Percentiles rank a stretch among this genome's conserved stretches.
These are phyloP conservation scores for Carterocephalus palaemon DNA, from an alignment of 2,888 invertebrate genomes.

Conservation along the genomic window DNA sequence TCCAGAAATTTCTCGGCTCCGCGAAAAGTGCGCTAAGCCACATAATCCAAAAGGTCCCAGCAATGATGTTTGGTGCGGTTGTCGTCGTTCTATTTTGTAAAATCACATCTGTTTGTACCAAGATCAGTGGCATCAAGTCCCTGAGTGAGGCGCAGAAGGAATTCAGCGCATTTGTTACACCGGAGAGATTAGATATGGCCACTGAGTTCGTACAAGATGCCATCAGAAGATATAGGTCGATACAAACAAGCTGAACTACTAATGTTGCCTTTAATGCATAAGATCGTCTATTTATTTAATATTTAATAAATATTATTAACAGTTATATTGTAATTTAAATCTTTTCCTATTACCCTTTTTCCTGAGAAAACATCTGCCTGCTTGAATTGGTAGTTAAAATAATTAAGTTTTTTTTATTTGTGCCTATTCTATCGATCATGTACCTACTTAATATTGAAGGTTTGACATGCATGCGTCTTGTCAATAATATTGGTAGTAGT, in stretches of 20 bases:
- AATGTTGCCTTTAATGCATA: slow-evolving; percentile 4
- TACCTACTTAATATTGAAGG: too few species aligned
- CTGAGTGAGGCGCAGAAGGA: slow-evolving; percentile 41
- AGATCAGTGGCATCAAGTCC: slow-evolving; percentile 56
- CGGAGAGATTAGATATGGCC: slow-evolving; percentile 71
- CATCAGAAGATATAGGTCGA: slow-evolving; percentile 64
- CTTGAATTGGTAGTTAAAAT: too few species aligned
- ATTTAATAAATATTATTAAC: slow-evolving; percentile 24
- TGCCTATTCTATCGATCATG: too few species aligned
- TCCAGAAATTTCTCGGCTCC: slow-evolving; percentile 23
- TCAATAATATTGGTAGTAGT: too few species aligned
- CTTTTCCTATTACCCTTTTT: neutral
- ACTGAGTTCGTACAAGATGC: slow-evolving; percentile 73
- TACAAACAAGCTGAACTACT: slow-evolving; percentile 23
- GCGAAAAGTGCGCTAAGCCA: slow-evolving; percentile 33
- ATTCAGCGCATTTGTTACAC: slow-evolving; percentile 67
- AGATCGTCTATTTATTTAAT: slow-evolving; percentile 12
- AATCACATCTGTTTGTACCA: slow-evolving; percentile 74
- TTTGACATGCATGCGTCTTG: too few species aligned
- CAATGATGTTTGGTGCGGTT: slow-evolving; percentile 42
- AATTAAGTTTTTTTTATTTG: too few species aligned
- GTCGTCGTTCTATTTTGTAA: slow-evolving; percentile 74
- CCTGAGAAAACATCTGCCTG: too few species aligned
- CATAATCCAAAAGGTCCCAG: slow-evolving; percentile 35
- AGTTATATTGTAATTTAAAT: neutral